These are phyloP conservation scores for Chelonus formosanus DNA, from an alignment of 2,888 invertebrate genomes.

Conservation along the genomic window DNA sequence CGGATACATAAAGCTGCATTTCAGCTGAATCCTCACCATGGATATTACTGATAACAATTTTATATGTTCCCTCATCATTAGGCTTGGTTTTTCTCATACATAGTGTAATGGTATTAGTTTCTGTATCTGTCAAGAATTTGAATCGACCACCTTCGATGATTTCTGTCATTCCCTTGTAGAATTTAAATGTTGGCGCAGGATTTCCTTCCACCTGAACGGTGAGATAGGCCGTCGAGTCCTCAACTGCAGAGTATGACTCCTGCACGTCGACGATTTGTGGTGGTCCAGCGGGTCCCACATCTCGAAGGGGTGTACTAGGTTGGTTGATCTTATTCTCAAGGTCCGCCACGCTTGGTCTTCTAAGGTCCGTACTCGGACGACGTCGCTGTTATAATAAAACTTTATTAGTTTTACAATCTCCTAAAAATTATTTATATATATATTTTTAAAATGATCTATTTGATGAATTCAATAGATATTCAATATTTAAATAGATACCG, in stretches of 20 bases:
- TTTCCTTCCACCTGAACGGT: constrained; percentile 93
- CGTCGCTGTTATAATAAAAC: constrained; percentile 69
- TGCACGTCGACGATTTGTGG: constrained; percentile 92
- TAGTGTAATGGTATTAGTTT: constrained; percentile 89
- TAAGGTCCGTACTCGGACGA: constrained; percentile 89
- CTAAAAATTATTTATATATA: too few species aligned
- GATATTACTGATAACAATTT: constrained; percentile 88
- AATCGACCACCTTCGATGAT: constrained; percentile 95
- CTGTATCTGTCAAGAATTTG: constrained; percentile 94
- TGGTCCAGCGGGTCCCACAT: constrained; percentile 82
- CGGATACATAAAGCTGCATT: constrained; percentile 95
- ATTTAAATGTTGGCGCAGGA: constrained; percentile 94
- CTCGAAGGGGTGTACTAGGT: constrained; percentile 87
- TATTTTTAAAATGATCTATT: background rate
- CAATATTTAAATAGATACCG: background rate
- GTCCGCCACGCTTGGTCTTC: constrained; percentile 90
- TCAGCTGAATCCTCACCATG: constrained; percentile 97
- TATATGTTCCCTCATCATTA: constrained; percentile 97
- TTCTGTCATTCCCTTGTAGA: constrained; percentile 93
- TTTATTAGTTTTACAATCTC: too few species aligned
- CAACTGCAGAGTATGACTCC: constrained; percentile 94
- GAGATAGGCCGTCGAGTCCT: constrained; percentile 94
- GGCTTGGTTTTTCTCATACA: constrained; percentile 96
- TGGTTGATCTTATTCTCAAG: constrained; percentile 90
- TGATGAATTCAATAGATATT: background rate